Base-by-base conservation (phyloP, 2,113 vertebrate species). In the Brachirus orientalis region DNA sequence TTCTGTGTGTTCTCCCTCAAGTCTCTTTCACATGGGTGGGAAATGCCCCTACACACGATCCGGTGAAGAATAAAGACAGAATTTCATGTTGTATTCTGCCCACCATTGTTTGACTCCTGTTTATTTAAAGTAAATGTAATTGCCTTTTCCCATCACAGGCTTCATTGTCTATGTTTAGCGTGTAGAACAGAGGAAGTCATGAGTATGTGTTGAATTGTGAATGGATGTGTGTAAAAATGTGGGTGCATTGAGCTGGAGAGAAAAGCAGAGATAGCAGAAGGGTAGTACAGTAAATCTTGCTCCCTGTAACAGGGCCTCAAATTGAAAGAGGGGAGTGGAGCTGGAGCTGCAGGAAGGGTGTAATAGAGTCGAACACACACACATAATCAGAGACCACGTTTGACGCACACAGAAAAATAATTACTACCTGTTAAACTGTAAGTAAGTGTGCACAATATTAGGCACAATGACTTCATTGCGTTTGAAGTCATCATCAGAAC, bases 291-390 rank as follows among this genome's bases (percentile, higher is more conserved):
- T 83, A 60, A 77, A 73, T 75, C 50, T 54, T 68, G 62, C 72
- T 68, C 76, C 87, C 70, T 80, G 54, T 80, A 72, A 63, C 77
- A 65, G 89, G 92, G 91, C 90, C 90, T 86, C 81, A 82, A 69
- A 79, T 87, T 79, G 88, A 62, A 67, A 67, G 70, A 75, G 80
- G 83, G 74, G 78, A 70, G 72, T 61, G 69, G 67, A 86, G 80
- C 59, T 61, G 69, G 67, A 86, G 80, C 59, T 78, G 75, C 75
- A 80, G 75, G 63, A 81, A 88, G 83, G 78, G 53, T 64, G 65
- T 75, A 84, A 82, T 41, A 62, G 20, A 16, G 38, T 41, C 53
- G 45, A 19, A 57, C 55, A 58, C 56, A 57, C 45, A 72, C 38
- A 52, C 52, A 64, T 48, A 69, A 28, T 35, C 22, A 47, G 61